A percentile compares a stretch with the other conserved stretches of the same genome.
Conservation (phyloP, 2,888 invertebrate species). For the Latrodectus elegans region DNA sequence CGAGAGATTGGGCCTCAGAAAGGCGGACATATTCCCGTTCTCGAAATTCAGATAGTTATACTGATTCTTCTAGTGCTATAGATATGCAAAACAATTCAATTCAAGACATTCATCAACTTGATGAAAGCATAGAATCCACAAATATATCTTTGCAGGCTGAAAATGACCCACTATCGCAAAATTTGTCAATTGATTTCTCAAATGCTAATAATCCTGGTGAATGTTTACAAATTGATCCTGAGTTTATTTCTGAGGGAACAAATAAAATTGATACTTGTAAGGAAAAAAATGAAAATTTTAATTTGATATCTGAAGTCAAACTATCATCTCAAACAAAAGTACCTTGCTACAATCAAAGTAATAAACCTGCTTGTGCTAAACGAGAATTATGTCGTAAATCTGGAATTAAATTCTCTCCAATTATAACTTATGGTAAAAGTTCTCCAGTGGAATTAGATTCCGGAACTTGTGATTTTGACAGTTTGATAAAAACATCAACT, state of each 20-base stretch:
- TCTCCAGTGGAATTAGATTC: conserved; percentile 25
- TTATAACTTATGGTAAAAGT: conserved; percentile 40
- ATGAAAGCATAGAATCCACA: not conserved
- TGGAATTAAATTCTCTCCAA: not conserved
- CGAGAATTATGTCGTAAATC: conserved; percentile 1
- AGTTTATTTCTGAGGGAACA: not conserved
- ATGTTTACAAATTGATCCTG: not conserved
- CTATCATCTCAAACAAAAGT: not conserved
- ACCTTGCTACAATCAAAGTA: conserved; percentile 27
- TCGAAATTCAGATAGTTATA: conserved; percentile 22
- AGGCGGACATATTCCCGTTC: conserved; percentile 49
- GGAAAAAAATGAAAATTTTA: not conserved
- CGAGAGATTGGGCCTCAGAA: conserved; percentile 54
- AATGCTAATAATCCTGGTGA: not conserved
- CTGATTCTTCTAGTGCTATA: conserved; percentile 8
- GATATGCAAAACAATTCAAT: conserved; percentile 9
- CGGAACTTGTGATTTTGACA: conserved; percentile 27
- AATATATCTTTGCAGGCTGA: conserved; percentile 18
- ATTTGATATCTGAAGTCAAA: not conserved
- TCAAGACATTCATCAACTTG: conserved; percentile 36
- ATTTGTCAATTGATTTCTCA: not conserved
- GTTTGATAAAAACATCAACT: not conserved
- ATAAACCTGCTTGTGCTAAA: not conserved
- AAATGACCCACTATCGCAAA: not conserved
- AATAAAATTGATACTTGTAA: not conserved